A percentile compares a stretch with the other conserved stretches of the same genome.
These are phyloP conservation scores for Tetramorium simillimum DNA, from an alignment of 1,140 invertebrate genomes.

Conservation along the genomic window DNA sequence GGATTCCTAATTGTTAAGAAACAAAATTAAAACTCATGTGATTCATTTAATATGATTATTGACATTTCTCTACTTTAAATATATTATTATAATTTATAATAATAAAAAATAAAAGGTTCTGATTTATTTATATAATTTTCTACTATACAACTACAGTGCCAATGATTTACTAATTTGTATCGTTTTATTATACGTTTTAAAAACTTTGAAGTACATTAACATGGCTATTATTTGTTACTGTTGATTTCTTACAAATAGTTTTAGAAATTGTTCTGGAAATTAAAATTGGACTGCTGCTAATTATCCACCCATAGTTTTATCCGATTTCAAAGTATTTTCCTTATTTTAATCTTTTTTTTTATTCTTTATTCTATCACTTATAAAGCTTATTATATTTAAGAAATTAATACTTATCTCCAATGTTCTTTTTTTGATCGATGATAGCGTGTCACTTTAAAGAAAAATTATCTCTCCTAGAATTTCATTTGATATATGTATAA, in stretches of 20 bases:
- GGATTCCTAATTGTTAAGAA: neutral
- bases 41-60: conserved; percentile 1
- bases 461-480: neutral
- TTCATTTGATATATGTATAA: neutral
- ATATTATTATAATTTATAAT: neutral
- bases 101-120: neutral
- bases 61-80: too few relatives aligned
- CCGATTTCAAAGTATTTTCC: neutral
- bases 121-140: neutral
- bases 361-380: neutral
- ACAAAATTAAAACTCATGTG: neutral
- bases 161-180: neutral
- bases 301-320: neutral
- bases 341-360: neutral
- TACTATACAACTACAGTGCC: neutral
- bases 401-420: neutral
- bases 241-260: neutral
- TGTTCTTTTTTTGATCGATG: neutral
- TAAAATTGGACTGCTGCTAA: neutral
- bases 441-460: neutral
- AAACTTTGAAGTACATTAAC: neutral
- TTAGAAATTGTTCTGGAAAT: neutral
- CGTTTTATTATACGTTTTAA: neutral
- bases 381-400: neutral
- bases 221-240: neutral